Evolutionary conservation across 2,113 vertebrate species (phyloP), one percentile per base, ranked within the genome.

Genomic region (Odocoileus hemionus): DNA sequence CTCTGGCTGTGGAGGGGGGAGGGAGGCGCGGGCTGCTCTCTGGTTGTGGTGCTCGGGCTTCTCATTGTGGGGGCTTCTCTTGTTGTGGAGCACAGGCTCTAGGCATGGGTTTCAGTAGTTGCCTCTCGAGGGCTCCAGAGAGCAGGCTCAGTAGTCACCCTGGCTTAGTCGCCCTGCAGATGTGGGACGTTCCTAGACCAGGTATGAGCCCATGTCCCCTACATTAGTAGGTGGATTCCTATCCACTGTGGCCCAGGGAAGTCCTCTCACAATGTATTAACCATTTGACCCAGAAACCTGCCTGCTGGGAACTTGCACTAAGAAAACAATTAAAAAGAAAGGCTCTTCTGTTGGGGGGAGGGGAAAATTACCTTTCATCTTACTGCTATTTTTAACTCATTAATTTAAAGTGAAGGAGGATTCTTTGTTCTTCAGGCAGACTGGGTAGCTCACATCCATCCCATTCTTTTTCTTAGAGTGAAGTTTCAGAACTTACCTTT

Each of bases 361-460:
- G 92, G 10, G n/a, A 39, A 80, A 55, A 3, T 74, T 54, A 50
- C 7, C 36, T 52, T 78, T 30, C 10, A 10, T 88, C 58, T 95
- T 89, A 86, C 61, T 28, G 12, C 39, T 58, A 6, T 26, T 80
- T 87, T 88, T 88, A 54, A 83, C 61, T 80, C 54, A 58, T 70
- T 88, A 39, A 87, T 64, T 88, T 47, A 76, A 58, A 45, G 30
- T 21, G 36, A 64, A 80, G 28, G 23, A 45, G 23, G 76, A n/a
- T 39, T 96, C 76, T 86, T 79, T 85, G 16, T 60, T 83, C 13
- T 89, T 82, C 50, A 23, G 2, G 6, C 6, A 0, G 52, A 50
- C 39, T 96, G 91, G 74, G 85, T 60, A 96, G 97, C 98, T 97
- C 94, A 52, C 95, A 95, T 52, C 93, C 47, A 45, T 67, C 87